A percentile compares a stretch with the other conserved stretches of the same genome.
Conservation (phyloP, 2,797 vertebrate species). For the Micromesistius poutassou region DNA sequence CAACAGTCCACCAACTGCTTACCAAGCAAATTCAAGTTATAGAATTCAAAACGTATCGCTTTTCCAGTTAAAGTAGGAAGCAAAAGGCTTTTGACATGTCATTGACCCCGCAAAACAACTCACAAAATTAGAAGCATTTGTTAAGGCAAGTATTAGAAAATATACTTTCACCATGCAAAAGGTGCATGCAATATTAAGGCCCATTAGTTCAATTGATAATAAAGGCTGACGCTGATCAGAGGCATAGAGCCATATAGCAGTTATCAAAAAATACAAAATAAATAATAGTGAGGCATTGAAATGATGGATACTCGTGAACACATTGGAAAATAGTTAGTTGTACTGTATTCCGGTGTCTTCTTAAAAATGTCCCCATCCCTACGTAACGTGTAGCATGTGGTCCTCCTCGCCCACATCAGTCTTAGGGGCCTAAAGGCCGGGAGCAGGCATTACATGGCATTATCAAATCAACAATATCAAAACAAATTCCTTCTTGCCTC, state of each 20-base stretch:
- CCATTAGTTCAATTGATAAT: slow-evolving; percentile 30
- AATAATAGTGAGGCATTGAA: neutral
- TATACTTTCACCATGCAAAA: slow-evolving; percentile 52
- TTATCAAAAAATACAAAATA: neutral
- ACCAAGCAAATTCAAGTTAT: slow-evolving; percentile 1
- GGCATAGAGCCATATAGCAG: neutral
- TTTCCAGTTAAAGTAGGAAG: neutral
- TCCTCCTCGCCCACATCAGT: neutral
- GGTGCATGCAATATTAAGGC: slow-evolving; percentile 50
- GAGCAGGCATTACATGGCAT: neutral
- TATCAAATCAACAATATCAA: neutral
- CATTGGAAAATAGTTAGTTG: neutral
- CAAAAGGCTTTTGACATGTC: slow-evolving; percentile 44
- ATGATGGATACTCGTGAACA: neutral
- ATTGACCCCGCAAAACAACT: slow-evolving; percentile 18
- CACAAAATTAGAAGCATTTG: slow-evolving; percentile 28
- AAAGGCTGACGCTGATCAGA: neutral
- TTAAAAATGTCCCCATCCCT: neutral
- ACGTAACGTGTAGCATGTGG: neutral
- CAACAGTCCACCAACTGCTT: neutral
- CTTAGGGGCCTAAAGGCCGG: neutral
- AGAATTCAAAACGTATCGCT: neutral
- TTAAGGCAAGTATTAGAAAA: slow-evolving; percentile 50
- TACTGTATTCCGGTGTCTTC: neutral
- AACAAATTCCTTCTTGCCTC: neutral